phyloP scores from a whole-genome alignment of 2,888 invertebrate genomes.

The Epiblema foenella region DNA sequence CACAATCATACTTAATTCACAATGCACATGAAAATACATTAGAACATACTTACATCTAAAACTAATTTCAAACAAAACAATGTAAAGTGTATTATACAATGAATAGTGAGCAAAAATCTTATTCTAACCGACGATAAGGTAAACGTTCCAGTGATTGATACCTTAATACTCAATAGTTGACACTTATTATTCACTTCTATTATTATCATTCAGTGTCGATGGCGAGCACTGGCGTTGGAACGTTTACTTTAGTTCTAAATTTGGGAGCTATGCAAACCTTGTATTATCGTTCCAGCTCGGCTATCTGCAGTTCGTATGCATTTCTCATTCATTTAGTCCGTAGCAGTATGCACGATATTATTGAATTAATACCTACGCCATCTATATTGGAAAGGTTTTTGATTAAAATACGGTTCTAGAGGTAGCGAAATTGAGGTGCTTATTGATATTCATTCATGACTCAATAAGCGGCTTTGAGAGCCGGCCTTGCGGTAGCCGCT shows the following conservation, averaged over 20 bases:
- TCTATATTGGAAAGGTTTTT: constrained; percentile 20
- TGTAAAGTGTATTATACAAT: too few relatives aligned
- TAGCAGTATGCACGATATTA: background rate
- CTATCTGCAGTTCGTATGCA: background rate
- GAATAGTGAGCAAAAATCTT: too few relatives aligned
- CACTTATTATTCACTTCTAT: too few relatives aligned
- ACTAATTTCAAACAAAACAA: too few relatives aligned
- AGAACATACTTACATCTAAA: too few relatives aligned
- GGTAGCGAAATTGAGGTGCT: constrained; percentile 36
- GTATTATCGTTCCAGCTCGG: background rate
- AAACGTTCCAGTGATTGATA: too few relatives aligned
- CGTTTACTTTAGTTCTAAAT: background rate
- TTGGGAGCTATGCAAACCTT: background rate
- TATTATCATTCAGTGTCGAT: too few relatives aligned
- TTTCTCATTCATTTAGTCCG: background rate
- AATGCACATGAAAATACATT: too few relatives aligned
- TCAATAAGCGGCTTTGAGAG: constrained; percentile 46
- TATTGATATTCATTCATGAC: constrained; percentile 49
- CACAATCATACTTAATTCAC: too few relatives aligned
- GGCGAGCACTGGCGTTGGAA: too few relatives aligned
- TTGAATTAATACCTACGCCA: constrained; percentile 5
- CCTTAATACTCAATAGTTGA: too few relatives aligned
- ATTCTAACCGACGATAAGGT: too few relatives aligned
- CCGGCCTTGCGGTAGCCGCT: constrained; percentile 17
- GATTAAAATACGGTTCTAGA: constrained; percentile 31